Conservation (phyloP, 1,140 invertebrate species). For the Caenorhabditis remanei region DNA sequence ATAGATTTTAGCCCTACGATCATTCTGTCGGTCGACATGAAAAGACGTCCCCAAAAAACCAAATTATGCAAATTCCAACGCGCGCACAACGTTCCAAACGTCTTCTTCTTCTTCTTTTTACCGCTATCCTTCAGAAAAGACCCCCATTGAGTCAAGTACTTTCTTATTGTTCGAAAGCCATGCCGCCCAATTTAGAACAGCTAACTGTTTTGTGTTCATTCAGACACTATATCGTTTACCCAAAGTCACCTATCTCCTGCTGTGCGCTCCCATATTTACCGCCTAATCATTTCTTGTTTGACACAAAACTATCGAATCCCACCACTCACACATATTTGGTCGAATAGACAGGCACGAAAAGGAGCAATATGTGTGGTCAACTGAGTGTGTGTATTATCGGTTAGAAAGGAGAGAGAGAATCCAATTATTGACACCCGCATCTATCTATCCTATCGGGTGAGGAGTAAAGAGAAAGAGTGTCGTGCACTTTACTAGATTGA, state of each 20-base stretch:
- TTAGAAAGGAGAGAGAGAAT: not conserved
- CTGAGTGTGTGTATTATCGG: not conserved
- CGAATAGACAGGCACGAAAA: slow-evolving; percentile 17
- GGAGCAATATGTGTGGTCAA: slow-evolving; percentile 14
- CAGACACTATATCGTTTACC: not conserved
- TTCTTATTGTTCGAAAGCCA: slow-evolving; percentile 48
- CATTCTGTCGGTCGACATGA: not conserved
- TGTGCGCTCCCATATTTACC: slow-evolving; percentile 49
- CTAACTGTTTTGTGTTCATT: not conserved
- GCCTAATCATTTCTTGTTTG: slow-evolving; percentile 36
- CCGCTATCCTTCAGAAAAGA: not conserved
- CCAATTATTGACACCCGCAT: slow-evolving; percentile 42
- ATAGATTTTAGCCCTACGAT: not conserved
- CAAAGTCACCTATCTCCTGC: slow-evolving; percentile 1
- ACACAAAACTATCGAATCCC: not conserved
- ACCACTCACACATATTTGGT: not conserved
- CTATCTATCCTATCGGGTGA: too few relatives aligned
- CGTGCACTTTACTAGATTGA: slow-evolving; percentile 53
- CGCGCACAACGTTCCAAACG: too few relatives aligned
- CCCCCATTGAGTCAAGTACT: slow-evolving; percentile 53
- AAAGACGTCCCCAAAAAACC: slow-evolving; percentile 21
- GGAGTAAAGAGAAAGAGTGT: not conserved
- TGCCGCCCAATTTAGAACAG: not conserved
- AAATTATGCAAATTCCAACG: slow-evolving; percentile 54
- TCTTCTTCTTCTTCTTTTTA: slow-evolving; percentile 36